Evolutionary conservation across 2,113 vertebrate species (phyloP).

Genomic region (Formicarius rufipectus): DNA sequence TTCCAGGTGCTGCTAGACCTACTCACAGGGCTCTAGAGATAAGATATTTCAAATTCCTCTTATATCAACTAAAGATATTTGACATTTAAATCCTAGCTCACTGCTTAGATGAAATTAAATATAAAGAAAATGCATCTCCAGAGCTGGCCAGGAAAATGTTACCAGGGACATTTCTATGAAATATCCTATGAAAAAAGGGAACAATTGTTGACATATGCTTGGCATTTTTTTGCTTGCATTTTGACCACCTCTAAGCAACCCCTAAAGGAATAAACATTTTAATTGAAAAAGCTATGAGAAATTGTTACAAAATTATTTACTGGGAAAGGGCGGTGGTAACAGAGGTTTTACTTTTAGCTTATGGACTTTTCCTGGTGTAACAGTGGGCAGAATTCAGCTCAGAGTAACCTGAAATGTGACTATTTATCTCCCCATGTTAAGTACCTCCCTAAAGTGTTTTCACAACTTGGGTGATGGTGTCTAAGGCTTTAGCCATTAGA

Average conservation of each 20-base stretch:
- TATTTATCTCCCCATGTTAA: background rate
- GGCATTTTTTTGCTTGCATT: background rate
- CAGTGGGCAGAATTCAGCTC: background rate
- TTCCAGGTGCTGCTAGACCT: constrained; percentile 1
- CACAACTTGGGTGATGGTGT: background rate
- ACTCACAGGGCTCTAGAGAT: background rate
- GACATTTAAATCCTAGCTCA: constrained; percentile 8
- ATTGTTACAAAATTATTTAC: background rate
- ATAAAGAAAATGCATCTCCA: background rate
- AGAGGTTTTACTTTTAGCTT: background rate
- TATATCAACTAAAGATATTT: background rate
- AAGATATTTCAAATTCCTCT: constrained; percentile 8
- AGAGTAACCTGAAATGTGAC: background rate
- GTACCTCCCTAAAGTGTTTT: background rate
- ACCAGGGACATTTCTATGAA: background rate
- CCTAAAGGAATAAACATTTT: background rate
- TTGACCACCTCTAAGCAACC: background rate
- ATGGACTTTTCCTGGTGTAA: background rate
- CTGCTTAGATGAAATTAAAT: background rate
- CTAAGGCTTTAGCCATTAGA: background rate
- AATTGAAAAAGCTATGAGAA: background rate
- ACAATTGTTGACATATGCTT: background rate
- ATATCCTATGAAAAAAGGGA: background rate
- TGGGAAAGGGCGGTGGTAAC: background rate
- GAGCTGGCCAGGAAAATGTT: background rate